Evolutionary conservation across 2,888 invertebrate species (phyloP), one percentile per base, ranked within the genome.

Genomic region (Plebejus melissa): DNA sequence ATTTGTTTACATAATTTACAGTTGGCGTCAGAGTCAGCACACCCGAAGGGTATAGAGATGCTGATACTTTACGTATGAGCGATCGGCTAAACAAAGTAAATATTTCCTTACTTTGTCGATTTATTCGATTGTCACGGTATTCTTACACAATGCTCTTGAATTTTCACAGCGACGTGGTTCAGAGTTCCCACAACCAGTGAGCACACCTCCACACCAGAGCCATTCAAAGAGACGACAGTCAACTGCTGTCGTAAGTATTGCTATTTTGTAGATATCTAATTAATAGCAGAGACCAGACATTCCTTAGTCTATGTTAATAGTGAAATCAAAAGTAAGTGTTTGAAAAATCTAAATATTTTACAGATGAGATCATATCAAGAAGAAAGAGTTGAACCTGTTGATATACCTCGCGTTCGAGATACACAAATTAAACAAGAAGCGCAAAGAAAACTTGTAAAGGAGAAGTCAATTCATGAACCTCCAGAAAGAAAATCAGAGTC

Each of bases 1-100:
- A 16, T 54, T 54, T 3, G 32, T 32, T 32, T 32, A 32, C 4
- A 4, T 54, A 60, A 28, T 50, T 83, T 83, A n/a, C 82, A 90
- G 88, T 86, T 78, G 89, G 88, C 16, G 82, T 83, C 0, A 85
- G 92, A 82, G 90, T 88, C 0, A 83, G 88, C 5, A 93, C 93
- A 13, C 93, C 93, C 9, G 93, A 93, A 81, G 93, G 93, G 0
- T 93, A 93, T 77, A 84, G 93, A 79, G 93, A 93, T 81, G 88
- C 93, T 3, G 93, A 93, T 75, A 93, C 93, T 0, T 83, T 93
- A 1, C 85, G 89, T 78, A 88, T 91, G 88, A 88, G 90, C 13
- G 93, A 93, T 79, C 86, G 87, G 74, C 71, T 86, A 65, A 83
- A 90, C 6, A 93, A 92, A 87, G 93, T 93, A 85, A 75, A 54